Percentiles rank a stretch among this genome's conserved stretches.
Conservation (phyloP, 2,113 vertebrate species). For the Cyprinodon tularosa region DNA sequence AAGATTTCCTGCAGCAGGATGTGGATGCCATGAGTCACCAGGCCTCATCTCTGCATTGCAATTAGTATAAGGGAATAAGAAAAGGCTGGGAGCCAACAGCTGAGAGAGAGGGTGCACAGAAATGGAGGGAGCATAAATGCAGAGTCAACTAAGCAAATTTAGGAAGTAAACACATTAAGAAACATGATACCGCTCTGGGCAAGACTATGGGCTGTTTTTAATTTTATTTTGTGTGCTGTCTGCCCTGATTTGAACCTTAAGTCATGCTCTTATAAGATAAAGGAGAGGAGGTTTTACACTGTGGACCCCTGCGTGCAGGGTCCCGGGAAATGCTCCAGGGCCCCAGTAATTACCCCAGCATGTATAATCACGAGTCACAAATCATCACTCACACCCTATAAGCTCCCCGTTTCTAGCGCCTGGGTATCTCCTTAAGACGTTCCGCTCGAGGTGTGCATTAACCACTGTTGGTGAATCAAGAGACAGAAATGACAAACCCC, state of each 20-base stretch:
- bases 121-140: slow-evolving; percentile 25
- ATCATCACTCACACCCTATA: slow-evolving; percentile 40
- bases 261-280: slow-evolving; percentile 27
- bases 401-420: slow-evolving; percentile 27
- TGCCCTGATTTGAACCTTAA: slow-evolving; percentile 48
- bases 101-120: slow-evolving; percentile 10
- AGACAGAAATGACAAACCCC: slow-evolving; percentile 46
- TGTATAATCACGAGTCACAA: slow-evolving; percentile 57
- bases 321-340: slow-evolving; percentile 31
- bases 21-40: slow-evolving; percentile 46
- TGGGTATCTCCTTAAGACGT: slow-evolving; percentile 15
- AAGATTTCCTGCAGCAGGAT: slow-evolving; percentile 31
- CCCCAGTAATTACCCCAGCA: slow-evolving; percentile 62
- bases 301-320: slow-evolving; percentile 28
- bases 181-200: slow-evolving; percentile 39
- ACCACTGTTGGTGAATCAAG: slow-evolving; percentile 50
- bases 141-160: slow-evolving; percentile 41
- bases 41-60: slow-evolving; percentile 23
- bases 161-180: slow-evolving; percentile 44
- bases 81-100: slow-evolving; percentile 25
- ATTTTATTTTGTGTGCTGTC: slow-evolving; percentile 52
- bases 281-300: slow-evolving; percentile 11
- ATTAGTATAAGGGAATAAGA: slow-evolving; percentile 37
- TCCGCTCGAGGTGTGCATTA: slow-evolving; percentile 25
- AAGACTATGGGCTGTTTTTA: slow-evolving; percentile 50